These are phyloP conservation scores for Eonycteris spelaea DNA, from an alignment of 2,113 vertebrate genomes.

Conservation along the genomic window DNA sequence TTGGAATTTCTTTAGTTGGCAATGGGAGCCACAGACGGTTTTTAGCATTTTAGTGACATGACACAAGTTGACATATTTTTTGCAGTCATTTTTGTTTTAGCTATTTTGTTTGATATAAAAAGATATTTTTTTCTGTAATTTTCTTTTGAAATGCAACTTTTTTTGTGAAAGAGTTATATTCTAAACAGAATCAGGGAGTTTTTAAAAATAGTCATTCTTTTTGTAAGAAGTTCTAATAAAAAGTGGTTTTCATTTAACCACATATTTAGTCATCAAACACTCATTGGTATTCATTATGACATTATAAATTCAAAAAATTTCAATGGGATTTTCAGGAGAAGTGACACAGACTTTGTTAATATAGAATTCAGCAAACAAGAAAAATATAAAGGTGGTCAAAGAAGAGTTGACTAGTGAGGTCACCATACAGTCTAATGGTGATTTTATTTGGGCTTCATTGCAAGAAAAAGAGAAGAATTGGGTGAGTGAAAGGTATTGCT, in stretches of 20 bases:
- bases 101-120: conserved; percentile 20
- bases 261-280: background rate
- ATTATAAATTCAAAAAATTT: background rate
- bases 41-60: background rate
- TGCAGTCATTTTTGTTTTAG: background rate
- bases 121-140: background rate
- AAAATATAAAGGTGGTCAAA: background rate
- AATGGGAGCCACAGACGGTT: background rate
- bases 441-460: background rate
- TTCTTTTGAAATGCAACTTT: background rate
- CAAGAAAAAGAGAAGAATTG: background rate
- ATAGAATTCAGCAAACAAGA: background rate
- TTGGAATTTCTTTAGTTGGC: background rate
- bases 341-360: background rate
- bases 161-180: background rate
- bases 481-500: background rate
- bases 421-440: background rate
- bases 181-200: background rate
- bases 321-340: background rate
- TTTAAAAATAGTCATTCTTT: conserved; percentile 23
- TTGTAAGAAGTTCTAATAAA: background rate
- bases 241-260: background rate
- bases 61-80: background rate
- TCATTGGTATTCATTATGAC: background rate
- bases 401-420: background rate